These are phyloP conservation scores for Acronicta psi DNA, from an alignment of 2,888 invertebrate genomes.

Conservation along the genomic window DNA sequence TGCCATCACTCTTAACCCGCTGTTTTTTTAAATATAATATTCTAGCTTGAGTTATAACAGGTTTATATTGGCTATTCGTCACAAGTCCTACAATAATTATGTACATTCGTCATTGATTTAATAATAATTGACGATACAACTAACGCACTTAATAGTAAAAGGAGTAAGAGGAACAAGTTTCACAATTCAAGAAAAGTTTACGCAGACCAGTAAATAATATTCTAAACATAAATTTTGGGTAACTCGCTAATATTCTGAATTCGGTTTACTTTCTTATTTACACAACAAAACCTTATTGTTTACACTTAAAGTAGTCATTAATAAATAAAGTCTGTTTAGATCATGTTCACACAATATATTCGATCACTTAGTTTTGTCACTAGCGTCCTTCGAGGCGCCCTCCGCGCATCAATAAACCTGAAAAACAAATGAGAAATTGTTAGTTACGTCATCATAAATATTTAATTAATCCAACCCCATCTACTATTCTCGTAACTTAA, in stretches of 20 bases:
- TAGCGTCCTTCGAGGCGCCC: constrained; percentile 62
- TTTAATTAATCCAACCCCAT: too few relatives aligned
- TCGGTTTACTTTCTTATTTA: constrained; percentile 66
- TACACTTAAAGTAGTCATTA: constrained; percentile 62
- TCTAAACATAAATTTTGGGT: constrained; percentile 57
- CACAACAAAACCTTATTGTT: constrained; percentile 61
- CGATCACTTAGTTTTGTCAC: constrained; percentile 73
- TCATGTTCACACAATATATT: constrained; percentile 60
- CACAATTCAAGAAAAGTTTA: constrained; percentile 23
- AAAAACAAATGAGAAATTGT: constrained; percentile 44
- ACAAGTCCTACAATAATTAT: constrained; percentile 17
- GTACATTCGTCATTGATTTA: constrained; percentile 19
- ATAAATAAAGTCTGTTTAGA: constrained; percentile 79
- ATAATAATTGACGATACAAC: constrained; percentile 8
- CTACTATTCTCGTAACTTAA: too few relatives aligned
- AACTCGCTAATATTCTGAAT: constrained; percentile 64
- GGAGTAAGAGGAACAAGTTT: constrained; percentile 49
- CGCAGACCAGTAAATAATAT: constrained; percentile 29
- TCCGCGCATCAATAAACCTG: constrained; percentile 75
- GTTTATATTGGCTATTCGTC: constrained; percentile 14
- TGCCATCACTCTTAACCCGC: background rate
- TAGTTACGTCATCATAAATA: background rate
- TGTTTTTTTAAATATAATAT: constrained; percentile 1
- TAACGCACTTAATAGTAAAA: constrained; percentile 30
- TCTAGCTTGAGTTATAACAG: constrained; percentile 2